A percentile compares a stretch with the other conserved stretches of the same genome.
Evolutionary conservation across 92 coral and sea anemone genomes (phyloP).

Genomic region (Scolanthus callimorphus): DNA sequence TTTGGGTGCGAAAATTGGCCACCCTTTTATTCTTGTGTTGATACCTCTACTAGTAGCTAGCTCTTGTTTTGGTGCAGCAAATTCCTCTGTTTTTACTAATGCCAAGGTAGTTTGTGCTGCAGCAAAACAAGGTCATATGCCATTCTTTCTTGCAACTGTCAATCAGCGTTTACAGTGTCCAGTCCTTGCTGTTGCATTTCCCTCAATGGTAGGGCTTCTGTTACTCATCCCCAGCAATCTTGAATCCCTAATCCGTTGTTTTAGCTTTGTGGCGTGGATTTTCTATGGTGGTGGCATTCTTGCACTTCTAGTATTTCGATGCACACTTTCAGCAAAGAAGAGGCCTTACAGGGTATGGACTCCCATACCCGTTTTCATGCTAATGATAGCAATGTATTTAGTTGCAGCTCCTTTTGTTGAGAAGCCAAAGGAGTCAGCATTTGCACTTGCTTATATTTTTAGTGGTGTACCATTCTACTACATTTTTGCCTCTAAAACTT

Average conservation of each 20-base stretch:
- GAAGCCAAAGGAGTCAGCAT: slow-evolving; percentile 57
- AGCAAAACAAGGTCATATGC: slow-evolving; percentile 84
- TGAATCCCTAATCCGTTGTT: slow-evolving; percentile 66
- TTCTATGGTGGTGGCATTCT: slow-evolving; percentile 70
- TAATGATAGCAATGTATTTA: slow-evolving; percentile 58
- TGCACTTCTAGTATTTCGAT: slow-evolving; percentile 62
- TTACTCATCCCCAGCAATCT: slow-evolving; percentile 73
- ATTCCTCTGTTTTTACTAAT: slow-evolving; percentile 78
- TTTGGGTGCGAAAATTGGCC: slow-evolving; percentile 59
- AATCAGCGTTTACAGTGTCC: slow-evolving; percentile 59
- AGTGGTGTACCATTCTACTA: slow-evolving; percentile 69
- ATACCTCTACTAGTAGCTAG: slow-evolving; percentile 85
- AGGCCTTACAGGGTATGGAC: slow-evolving; percentile 79
- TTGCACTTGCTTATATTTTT: slow-evolving; percentile 60
- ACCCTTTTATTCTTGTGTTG: slow-evolving; percentile 44
- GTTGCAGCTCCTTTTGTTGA: slow-evolving; percentile 63
- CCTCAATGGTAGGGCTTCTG: slow-evolving; percentile 74
- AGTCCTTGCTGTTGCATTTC: slow-evolving; percentile 77
- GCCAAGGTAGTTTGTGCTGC: slow-evolving; percentile 86
- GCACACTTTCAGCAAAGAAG: slow-evolving; percentile 50
- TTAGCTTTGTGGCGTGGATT: slow-evolving; percentile 78
- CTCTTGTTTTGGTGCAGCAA: slow-evolving; percentile 89
- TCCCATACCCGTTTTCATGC: slow-evolving; percentile 64
- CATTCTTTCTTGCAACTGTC: slow-evolving; percentile 50
- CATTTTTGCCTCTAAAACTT: slow-evolving; percentile 44